Conservation (phyloP, 2,797 vertebrate genomes). For the Coccyzus lansbergi region DNA sequence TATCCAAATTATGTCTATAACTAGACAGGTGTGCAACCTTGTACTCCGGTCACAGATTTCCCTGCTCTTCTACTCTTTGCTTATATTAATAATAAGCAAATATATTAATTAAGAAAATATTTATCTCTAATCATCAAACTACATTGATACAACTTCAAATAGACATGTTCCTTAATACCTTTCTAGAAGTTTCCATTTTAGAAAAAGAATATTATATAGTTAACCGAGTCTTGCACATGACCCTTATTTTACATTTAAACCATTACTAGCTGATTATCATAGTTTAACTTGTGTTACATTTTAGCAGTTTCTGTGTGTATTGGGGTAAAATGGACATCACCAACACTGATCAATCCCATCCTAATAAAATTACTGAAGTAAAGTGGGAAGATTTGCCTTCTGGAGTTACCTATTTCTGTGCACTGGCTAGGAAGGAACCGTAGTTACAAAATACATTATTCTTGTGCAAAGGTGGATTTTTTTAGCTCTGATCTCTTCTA, state of each 20-base stretch:
- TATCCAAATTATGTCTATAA: neutral
- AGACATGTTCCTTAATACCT: neutral
- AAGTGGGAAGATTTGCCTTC: neutral
- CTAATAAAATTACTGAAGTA: neutral
- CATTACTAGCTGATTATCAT: neutral
- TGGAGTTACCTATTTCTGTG: neutral
- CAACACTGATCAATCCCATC: neutral
- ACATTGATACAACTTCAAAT: neutral
- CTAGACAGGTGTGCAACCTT: neutral
- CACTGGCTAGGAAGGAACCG: neutral
- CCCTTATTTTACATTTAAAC: neutral
- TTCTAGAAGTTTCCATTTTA: neutral
- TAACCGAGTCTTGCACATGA: neutral
- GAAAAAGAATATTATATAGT: neutral
- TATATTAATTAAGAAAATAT: neutral
- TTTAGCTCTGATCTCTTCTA: neutral
- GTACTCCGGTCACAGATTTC: neutral
- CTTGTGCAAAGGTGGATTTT: neutral
- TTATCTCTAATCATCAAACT: neutral
- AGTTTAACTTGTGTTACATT: neutral
- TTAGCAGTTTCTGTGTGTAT: neutral
- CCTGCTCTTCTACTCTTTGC: neutral
- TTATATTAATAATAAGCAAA: neutral
- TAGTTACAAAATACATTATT: neutral
- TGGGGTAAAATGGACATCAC: neutral